Conservation (phyloP, 2,113 vertebrate genomes). For the Seriola rivoliana region DNA sequence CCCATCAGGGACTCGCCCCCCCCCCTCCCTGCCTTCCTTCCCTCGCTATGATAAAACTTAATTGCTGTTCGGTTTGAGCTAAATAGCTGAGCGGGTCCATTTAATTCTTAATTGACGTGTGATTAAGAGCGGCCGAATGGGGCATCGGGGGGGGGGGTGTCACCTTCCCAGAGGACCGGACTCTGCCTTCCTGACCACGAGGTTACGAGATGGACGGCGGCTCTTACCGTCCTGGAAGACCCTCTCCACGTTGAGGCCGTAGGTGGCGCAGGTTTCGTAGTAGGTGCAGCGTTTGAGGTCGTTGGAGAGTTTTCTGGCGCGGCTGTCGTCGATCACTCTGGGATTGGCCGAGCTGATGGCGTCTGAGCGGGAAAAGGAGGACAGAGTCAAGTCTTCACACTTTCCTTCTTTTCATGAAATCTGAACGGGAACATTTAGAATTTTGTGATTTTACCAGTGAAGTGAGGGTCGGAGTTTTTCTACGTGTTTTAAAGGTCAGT, state of each 20-base stretch:
- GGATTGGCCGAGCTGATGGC: conserved; percentile 96
- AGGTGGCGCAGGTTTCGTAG: conserved; percentile 98
- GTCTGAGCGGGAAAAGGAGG: conserved; percentile 77
- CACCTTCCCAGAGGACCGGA: conserved; percentile 77
- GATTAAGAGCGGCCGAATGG: conserved; percentile 75
- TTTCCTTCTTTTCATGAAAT: too few species aligned
- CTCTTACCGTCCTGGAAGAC: conserved; percentile 96
- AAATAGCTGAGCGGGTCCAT: conserved; percentile 74
- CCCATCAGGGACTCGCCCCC: conserved; percentile 16
- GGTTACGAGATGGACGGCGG: background rate
- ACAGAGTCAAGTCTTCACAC: too few species aligned
- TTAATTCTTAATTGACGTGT: conserved; percentile 77
- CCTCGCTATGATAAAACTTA: conserved; percentile 70
- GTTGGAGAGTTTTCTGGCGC: conserved; percentile 93
- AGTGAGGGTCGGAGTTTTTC: too few species aligned
- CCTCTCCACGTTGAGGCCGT: conserved; percentile 97
- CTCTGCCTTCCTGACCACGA: background rate
- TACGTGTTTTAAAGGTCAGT: too few species aligned
- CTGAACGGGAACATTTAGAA: too few species aligned
- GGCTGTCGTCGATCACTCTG: conserved; percentile 92
- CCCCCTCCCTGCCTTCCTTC: background rate
- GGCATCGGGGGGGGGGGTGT: conserved; percentile 38
- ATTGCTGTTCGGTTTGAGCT: conserved; percentile 68
- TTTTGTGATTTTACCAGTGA: too few species aligned
- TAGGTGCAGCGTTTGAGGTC: conserved; percentile 98